Evolutionary conservation across 2,888 invertebrate species (phyloP).

Genomic region (Athrips mouffetella): DNA sequence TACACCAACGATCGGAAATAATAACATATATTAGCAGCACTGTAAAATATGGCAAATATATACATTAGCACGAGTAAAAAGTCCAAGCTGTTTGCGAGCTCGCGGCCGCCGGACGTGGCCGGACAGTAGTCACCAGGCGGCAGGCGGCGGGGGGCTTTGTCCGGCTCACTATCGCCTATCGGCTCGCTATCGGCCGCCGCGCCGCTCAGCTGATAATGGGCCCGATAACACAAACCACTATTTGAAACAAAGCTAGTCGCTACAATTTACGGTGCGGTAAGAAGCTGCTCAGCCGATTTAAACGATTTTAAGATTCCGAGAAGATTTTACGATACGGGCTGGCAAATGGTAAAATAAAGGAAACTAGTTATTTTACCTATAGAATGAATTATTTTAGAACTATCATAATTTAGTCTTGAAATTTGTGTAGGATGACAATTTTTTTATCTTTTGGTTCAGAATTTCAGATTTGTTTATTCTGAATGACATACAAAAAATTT

Average conservation of each 20-base stretch:
- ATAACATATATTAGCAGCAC: too few relatives aligned
- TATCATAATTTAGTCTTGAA: too few relatives aligned
- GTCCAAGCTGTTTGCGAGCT: neutral
- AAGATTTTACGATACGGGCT: too few relatives aligned
- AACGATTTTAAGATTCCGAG: neutral
- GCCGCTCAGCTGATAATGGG: conserved; percentile 10
- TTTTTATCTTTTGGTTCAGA: too few relatives aligned
- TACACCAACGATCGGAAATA: neutral
- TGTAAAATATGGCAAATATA: too few relatives aligned
- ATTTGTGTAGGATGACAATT: too few relatives aligned
- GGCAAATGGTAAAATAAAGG: too few relatives aligned
- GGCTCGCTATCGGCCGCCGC: conserved; percentile 3
- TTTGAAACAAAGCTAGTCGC: neutral
- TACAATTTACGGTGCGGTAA: neutral
- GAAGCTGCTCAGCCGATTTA: neutral
- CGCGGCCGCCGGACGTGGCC: neutral
- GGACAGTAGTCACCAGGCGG: neutral
- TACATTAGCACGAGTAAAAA: conserved; percentile 1
- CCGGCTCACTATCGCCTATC: too few relatives aligned
- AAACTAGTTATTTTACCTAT: too few relatives aligned
- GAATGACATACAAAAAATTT: too few relatives aligned
- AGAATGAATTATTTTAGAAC: too few relatives aligned
- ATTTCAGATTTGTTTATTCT: too few relatives aligned
- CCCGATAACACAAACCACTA: neutral
- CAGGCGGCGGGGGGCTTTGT: neutral